Percentiles rank a stretch among this genome's conserved stretches.
Conservation (phyloP, 2,797 vertebrate genomes). For the Diceros bicornis region DNA sequence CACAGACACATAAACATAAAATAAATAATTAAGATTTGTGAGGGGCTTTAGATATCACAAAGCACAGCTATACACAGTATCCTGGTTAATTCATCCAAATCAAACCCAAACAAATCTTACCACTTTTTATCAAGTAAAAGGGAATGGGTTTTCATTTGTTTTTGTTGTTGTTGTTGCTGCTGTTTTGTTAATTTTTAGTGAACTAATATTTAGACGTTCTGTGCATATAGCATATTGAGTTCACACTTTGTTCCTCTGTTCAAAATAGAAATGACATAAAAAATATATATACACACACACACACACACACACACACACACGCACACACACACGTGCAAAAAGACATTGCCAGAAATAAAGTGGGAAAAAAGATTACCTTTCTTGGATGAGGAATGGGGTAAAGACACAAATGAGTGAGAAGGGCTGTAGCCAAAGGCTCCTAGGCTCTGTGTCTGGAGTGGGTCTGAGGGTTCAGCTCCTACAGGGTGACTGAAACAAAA, state of each 20-base stretch:
- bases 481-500: neutral
- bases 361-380: neutral
- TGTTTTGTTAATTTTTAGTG: conserved; percentile 36
- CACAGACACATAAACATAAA: neutral
- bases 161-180: neutral
- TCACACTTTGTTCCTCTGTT: neutral
- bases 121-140: neutral
- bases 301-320: neutral
- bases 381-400: neutral
- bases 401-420: neutral
- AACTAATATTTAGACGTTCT: neutral
- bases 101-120: neutral
- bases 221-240: neutral
- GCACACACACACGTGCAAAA: neutral
- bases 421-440: neutral
- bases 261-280: neutral
- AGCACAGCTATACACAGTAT: neutral
- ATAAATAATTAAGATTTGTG: neutral
- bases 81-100: neutral
- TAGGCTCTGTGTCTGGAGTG: rapidly evolving
- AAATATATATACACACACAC: neutral
- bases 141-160: neutral
- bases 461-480: neutral
- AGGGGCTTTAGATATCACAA: neutral
- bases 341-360: neutral